Evolutionary conservation across 2,888 invertebrate genomes (phyloP).

Genomic region (Capitulum mitella): DNA sequence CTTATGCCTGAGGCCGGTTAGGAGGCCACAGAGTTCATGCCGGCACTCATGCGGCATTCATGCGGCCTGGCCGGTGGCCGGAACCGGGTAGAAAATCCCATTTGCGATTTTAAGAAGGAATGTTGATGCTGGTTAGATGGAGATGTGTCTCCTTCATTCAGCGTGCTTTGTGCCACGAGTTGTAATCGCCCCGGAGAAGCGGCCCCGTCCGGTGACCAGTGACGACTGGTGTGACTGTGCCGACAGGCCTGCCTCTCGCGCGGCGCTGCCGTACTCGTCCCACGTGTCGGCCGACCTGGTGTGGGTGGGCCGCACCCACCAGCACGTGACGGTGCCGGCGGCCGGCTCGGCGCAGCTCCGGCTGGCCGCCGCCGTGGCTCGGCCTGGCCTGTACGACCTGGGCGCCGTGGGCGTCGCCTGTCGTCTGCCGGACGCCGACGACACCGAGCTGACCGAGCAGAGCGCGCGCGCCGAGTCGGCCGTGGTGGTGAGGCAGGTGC

Average conservation of each 20-base stretch:
- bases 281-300: conserved; percentile 46
- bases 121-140: too few relatives aligned
- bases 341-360: conserved; percentile 49
- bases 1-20: too few relatives aligned
- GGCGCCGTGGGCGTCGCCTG: conserved; percentile 53
- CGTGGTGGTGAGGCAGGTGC: not conserved
- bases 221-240: not conserved
- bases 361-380: conserved; percentile 55
- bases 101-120: too few relatives aligned
- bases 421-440: conserved; percentile 36
- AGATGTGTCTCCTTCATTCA: too few relatives aligned
- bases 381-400: conserved; percentile 61
- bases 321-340: conserved; percentile 44
- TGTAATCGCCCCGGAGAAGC: too few relatives aligned
- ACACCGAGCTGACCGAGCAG: conserved; percentile 26
- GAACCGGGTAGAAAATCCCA: too few relatives aligned
- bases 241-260: not conserved
- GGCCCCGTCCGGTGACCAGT: too few relatives aligned
- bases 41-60: too few relatives aligned
- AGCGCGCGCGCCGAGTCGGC: conserved; percentile 23
- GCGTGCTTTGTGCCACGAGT: too few relatives aligned
- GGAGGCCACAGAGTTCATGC: too few relatives aligned
- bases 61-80: too few relatives aligned
- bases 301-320: conserved; percentile 46
- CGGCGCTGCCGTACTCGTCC: conserved; percentile 43